Base-by-base conservation (phyloP, 2,888 invertebrate species). In the Drosophila rubida region DNA sequence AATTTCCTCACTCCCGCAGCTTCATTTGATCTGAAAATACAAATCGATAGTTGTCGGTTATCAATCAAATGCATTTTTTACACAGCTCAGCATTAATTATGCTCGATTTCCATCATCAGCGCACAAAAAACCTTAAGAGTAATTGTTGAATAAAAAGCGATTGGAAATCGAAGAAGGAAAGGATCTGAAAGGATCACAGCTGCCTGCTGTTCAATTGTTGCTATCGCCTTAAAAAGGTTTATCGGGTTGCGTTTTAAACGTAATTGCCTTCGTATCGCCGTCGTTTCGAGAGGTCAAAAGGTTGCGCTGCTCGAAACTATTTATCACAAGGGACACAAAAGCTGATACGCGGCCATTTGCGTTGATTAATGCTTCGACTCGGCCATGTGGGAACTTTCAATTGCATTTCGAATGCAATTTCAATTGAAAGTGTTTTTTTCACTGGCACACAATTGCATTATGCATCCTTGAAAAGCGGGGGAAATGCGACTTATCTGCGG, bases 401-500 rank as follows among this genome's bases (percentile, higher is more conserved):
- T 61, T 39, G 8, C 5, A 14, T 37, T 13, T 14, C 11, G 35
- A 14, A 37, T 37, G 35, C 35, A n/a, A 53, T 54, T 41, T 53
- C 4, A 78, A 85, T 61, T 73, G 42, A 25, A n/a, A n/a, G n/a
- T 42, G 51, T 53, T 65, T 46, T 19, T 19, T 19, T 19, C 3
- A 2, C 19, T 19, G 1, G 2, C 19, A 19, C 62, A 54, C 23
- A 75, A 70, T 60, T 59, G 61, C 58, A 66, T 22, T 48, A 35
- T 37, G 54, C 71, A 74, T 83, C 84, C 83, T 78, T 80, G 27
- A n/a, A n/a, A n/a, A n/a, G n/a, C n/a, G n/a, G n/a, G n/a, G n/a
- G n/a, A n/a, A n/a, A 30, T 50, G 11, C 32, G 8, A 13, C 53
- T 42, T 39, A 69, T 48, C 83, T 83, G 81, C 83, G 84, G 83